Percentiles rank a stretch among this genome's conserved stretches.
These are phyloP conservation scores for Tenodera sinensis DNA, from an alignment of 2,888 invertebrate genomes.

Conservation along the genomic window DNA sequence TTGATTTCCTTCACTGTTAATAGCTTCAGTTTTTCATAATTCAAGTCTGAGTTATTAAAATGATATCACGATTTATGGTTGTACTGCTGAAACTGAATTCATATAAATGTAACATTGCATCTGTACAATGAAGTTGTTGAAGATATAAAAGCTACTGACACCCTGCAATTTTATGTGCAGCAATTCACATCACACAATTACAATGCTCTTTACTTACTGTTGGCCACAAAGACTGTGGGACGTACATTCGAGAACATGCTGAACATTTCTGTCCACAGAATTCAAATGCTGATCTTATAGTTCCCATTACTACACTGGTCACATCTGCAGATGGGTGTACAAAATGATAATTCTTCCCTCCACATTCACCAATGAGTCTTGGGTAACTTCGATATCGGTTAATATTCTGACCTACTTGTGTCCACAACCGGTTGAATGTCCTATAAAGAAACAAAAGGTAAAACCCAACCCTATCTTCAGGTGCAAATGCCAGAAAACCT, in stretches of 20 bases:
- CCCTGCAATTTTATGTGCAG: conserved; percentile 65
- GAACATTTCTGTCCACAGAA: conserved; percentile 98
- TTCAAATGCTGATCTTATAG: conserved; percentile 91
- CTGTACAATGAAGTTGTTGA: not conserved
- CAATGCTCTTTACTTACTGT: conserved; percentile 45
- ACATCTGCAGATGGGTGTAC: conserved; percentile 88
- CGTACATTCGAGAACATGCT: conserved; percentile 95
- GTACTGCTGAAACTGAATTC: too few relatives aligned
- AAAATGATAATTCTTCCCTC: conserved; percentile 99
- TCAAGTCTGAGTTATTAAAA: too few relatives aligned
- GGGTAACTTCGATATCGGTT: conserved; percentile 85
- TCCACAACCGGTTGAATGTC: conserved; percentile 91
- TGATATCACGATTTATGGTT: too few relatives aligned
- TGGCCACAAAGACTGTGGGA: conserved; percentile 85
- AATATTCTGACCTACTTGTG: conserved; percentile 86
- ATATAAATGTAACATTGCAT: too few relatives aligned
- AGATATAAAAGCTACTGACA: conserved; percentile 51
- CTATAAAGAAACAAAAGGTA: conserved; percentile 44
- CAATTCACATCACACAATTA: conserved; percentile 54
- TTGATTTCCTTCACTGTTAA: too few relatives aligned
- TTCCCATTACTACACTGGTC: conserved; percentile 73
- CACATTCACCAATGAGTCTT: conserved; percentile 92
- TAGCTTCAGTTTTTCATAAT: too few relatives aligned
- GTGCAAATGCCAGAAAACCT: not conserved
- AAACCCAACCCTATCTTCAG: not conserved